These are phyloP conservation scores for Eurois occulta DNA, from an alignment of 2,888 invertebrate species.

Conservation along the genomic window DNA sequence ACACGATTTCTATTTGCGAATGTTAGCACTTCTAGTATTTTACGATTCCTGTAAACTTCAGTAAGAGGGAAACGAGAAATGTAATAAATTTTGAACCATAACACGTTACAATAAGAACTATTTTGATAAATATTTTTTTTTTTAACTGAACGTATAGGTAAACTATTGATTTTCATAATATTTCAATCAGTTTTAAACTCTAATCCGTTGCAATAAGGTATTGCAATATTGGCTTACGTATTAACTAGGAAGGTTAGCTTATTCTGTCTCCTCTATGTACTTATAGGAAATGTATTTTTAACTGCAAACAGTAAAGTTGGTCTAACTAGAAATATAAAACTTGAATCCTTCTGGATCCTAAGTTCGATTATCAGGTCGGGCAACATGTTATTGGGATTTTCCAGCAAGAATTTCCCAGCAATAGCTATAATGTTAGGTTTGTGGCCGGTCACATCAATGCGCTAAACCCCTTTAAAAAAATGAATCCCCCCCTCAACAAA, in stretches of 20 bases:
- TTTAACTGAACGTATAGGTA: constrained; percentile 32
- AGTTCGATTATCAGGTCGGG: neutral
- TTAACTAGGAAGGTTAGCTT: constrained; percentile 30
- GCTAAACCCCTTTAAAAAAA: no score
- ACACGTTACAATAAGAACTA: neutral
- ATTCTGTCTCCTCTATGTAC: constrained; percentile 42
- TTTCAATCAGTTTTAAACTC: constrained; percentile 20
- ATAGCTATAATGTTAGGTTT: neutral
- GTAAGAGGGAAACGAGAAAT: constrained; percentile 39
- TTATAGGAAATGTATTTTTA: constrained; percentile 20
- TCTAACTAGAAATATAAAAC: neutral
- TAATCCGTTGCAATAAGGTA: constrained; percentile 1
- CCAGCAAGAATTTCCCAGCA: neutral
- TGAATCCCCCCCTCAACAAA: no score
- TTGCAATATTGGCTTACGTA: constrained; percentile 6
- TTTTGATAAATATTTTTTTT: neutral
- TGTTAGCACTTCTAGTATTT: constrained; percentile 58
- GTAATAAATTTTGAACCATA: constrained; percentile 31
- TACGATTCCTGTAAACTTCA: constrained; percentile 61
- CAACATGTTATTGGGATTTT: neutral
- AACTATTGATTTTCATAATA: neutral
- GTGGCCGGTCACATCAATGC: no score
- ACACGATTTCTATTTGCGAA: constrained; percentile 69
- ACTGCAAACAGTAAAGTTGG: neutral
- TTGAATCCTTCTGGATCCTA: neutral